Evolutionary conservation across 2,113 vertebrate genomes (phyloP), one percentile per base, ranked within the genome.

Genomic region (Phylloscopus whistleri): DNA sequence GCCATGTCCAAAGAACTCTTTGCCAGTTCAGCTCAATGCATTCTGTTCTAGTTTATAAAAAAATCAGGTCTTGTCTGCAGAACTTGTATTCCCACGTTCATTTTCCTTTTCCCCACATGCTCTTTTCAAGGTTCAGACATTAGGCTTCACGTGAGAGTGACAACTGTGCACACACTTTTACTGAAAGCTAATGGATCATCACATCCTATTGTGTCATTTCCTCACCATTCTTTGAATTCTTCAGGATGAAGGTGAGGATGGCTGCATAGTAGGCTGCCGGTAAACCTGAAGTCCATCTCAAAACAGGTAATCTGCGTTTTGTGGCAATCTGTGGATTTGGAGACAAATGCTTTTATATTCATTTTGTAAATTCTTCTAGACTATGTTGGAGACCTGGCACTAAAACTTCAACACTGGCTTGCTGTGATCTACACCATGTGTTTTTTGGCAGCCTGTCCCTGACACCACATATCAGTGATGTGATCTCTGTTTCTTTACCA

Each of bases 371-470:
- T 53, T 83, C 31, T 58, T 62, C 41, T 74, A 41, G 44, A 6
- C 39, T 68, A 5, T 13, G 10, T 2, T 12, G 35, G 31, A 56
- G 26, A 53, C 20, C 31, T 43, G 56, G 13, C 23, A 76, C 39
- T 9, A 39, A 11, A 82, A 18, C 20, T 83, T 91, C 53, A 55
- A 19, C 9, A 16, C 9, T n/a, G 24, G 1, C 7, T 70, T 5
- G n/a, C 41, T 84, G 11, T 64, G 41, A 62, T 26, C 30, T 72
- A 23, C 20, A 27, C 10, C 33, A 26, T 0, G 0, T 2, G 0
- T 13, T 30, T 17, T 49, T 49, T 80, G 41, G 62, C 27, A 76
- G 11, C 23, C 16, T 82, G 56, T 53, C 26, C 35, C 33, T 64
- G 58, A 68, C 18, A 66, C 13, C 11, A 28, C 31, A 6, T 17